A percentile compares a stretch with the other conserved stretches of the same genome.
These are phyloP conservation scores for Manis javanica DNA, from an alignment of 2,797 vertebrate species.

Conservation along the genomic window DNA sequence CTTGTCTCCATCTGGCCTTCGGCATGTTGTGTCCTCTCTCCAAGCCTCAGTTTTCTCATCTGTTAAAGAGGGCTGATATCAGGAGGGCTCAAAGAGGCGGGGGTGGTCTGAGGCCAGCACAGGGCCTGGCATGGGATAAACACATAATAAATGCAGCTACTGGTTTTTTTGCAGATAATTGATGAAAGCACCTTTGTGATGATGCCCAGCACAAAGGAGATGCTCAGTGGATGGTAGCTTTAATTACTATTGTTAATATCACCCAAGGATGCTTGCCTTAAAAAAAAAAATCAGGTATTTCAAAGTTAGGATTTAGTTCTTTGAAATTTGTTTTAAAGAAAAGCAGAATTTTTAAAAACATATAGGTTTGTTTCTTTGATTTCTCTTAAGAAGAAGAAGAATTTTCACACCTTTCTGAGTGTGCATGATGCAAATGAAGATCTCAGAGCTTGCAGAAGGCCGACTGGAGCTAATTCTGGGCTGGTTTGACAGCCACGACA, in stretches of 20 bases:
- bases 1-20: background rate
- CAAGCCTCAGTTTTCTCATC: background rate
- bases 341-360: conserved; percentile 36
- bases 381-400: conserved; percentile 62
- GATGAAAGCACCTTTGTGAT: too few species aligned
- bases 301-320: conserved; percentile 47
- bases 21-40: background rate
- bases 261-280: background rate
- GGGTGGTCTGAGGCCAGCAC: background rate
- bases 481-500: conserved; percentile 63
- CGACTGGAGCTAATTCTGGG: conserved; percentile 68
- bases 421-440: background rate
- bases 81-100: background rate
- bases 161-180: too few species aligned
- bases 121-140: background rate
- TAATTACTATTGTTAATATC: background rate
- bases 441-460: background rate
- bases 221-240: too few species aligned
- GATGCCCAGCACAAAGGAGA: too few species aligned
- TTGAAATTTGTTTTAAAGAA: conserved; percentile 56
- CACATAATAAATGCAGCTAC: rapidly evolving
- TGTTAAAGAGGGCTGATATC: background rate
- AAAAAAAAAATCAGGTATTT: background rate
- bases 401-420: conserved; percentile 76
- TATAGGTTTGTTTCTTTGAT: conserved; percentile 56